These are phyloP conservation scores for Euthynnus affinis DNA, from an alignment of 2,797 vertebrate species.

Conservation along the genomic window DNA sequence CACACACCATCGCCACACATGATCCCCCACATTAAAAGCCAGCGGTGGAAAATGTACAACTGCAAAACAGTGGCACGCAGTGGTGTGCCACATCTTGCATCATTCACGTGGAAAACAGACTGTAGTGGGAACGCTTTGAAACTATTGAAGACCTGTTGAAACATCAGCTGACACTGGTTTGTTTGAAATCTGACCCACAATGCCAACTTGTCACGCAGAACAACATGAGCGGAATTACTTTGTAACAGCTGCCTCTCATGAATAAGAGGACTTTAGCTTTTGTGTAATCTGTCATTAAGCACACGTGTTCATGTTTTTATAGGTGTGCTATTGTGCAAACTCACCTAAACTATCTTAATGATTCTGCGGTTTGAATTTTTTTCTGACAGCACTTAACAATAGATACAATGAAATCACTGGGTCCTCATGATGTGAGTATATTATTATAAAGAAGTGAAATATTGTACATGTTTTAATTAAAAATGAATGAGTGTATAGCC, in stretches of 20 bases:
- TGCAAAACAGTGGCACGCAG: not conserved
- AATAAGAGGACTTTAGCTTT: constrained; percentile 3
- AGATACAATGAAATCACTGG: not conserved
- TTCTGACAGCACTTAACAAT: not conserved
- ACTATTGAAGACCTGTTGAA: constrained; percentile 42
- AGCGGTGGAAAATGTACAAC: constrained; percentile 3
- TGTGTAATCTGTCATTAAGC: constrained; percentile 5
- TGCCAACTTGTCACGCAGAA: constrained; percentile 21
- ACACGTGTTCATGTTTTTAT: no score
- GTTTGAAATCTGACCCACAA: constrained; percentile 60
- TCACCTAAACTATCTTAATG: not conserved
- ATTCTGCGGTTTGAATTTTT: not conserved
- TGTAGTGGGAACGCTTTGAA: constrained; percentile 1
- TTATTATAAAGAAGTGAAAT: not conserved
- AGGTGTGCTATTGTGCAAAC: not conserved
- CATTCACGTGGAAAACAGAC: not conserved
- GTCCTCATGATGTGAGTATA: not conserved
- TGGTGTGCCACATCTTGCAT: constrained; percentile 6
- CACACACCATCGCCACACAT: not conserved
- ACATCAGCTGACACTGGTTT: constrained; percentile 40
- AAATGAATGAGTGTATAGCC: not conserved
- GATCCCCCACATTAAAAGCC: not conserved
- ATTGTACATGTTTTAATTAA: not conserved
- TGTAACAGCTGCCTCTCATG: constrained; percentile 44
- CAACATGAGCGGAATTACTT: constrained; percentile 44